Evolutionary conservation across 2,113 vertebrate genomes (phyloP).

Genomic region (Paraplagusia blochii): DNA sequence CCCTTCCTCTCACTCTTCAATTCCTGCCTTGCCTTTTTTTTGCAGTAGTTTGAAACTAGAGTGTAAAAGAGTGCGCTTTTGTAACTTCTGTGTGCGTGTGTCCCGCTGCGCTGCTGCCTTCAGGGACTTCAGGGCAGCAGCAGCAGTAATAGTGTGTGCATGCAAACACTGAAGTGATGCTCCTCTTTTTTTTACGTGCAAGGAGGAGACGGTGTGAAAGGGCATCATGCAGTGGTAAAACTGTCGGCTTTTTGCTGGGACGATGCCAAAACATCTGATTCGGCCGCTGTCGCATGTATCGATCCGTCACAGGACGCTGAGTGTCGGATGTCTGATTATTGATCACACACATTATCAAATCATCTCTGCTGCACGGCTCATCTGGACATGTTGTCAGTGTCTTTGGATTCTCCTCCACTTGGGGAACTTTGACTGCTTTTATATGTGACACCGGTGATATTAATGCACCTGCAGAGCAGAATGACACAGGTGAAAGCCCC

Average conservation of each 20-base stretch:
- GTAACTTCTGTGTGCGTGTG: constrained; percentile 59
- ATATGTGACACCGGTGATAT: not conserved
- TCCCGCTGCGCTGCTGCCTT: constrained; percentile 33
- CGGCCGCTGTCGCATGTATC: constrained; percentile 66
- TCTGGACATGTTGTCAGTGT: constrained; percentile 15
- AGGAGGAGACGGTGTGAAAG: constrained; percentile 25
- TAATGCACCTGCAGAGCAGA: constrained; percentile 18
- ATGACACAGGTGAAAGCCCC: constrained; percentile 4
- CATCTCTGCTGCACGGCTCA: constrained; percentile 30
- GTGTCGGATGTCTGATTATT: constrained; percentile 69
- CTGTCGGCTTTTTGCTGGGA: constrained; percentile 34
- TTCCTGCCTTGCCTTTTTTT: constrained; percentile 19
- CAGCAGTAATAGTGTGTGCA: not conserved
- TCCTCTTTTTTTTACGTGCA: not conserved
- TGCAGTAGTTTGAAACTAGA: constrained; percentile 35
- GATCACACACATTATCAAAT: constrained; percentile 67
- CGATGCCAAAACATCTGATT: constrained; percentile 50
- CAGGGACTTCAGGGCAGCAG: constrained; percentile 25
- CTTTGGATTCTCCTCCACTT: constrained; percentile 13
- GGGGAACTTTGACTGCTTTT: constrained; percentile 46
- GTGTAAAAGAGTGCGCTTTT: constrained; percentile 13
- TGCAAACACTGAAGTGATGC: constrained; percentile 25
- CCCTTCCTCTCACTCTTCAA: constrained; percentile 5
- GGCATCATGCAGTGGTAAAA: constrained; percentile 38
- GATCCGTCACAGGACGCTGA: constrained; percentile 67